Conservation (phyloP, 2,797 vertebrate species). For the Emydoidea blandingii region DNA sequence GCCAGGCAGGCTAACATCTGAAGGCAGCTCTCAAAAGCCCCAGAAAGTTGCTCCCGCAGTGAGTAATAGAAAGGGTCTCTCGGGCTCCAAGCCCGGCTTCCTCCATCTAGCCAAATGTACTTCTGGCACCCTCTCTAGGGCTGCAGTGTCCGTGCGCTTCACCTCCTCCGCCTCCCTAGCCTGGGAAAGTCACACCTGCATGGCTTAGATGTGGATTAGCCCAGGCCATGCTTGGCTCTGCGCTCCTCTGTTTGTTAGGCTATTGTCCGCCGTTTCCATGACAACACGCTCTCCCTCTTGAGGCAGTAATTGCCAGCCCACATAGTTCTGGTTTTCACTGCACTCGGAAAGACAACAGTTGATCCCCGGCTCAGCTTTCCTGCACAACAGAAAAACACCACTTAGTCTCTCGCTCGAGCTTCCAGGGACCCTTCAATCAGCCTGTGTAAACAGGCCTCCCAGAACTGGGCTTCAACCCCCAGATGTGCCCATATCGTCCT, state of each 20-base stretch:
- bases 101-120: neutral
- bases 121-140: neutral
- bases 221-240: constrained; percentile 78
- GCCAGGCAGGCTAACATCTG: neutral
- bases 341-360: constrained; percentile 74
- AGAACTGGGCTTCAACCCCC: neutral
- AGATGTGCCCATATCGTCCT: neutral
- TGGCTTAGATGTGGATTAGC: constrained; percentile 72
- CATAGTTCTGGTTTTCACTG: constrained; percentile 82
- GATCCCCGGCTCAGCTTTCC: constrained; percentile 37
- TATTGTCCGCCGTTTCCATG: constrained; percentile 83
- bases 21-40: neutral
- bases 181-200: constrained; percentile 74
- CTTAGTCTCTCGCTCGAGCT: neutral
- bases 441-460: neutral
- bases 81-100: neutral
- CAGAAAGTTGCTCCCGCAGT: neutral
- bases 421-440: neutral
- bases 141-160: neutral
- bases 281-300: constrained; percentile 74
- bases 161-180: neutral
- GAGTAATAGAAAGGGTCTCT: neutral
- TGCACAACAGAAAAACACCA: neutral
- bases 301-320: constrained; percentile 78
- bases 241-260: constrained; percentile 71